Conservation (phyloP, 2,888 invertebrate species). For the Brachyopa scutellaris region DNA sequence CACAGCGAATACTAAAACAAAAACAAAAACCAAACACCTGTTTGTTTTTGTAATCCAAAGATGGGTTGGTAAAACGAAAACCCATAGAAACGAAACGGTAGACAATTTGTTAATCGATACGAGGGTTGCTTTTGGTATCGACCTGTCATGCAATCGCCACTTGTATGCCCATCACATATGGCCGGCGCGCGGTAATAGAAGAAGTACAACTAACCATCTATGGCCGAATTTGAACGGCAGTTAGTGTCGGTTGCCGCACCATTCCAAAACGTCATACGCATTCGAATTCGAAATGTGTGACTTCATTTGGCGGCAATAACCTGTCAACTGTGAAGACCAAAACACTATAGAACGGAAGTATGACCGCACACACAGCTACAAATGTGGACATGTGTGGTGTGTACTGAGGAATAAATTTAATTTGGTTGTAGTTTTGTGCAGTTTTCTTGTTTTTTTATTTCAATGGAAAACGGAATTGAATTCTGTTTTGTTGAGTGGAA, state of each 20-base stretch:
- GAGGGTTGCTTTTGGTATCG: conserved; percentile 57
- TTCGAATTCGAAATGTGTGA: conserved; percentile 60
- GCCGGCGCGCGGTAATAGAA: conserved; percentile 19
- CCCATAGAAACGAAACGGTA: neutral
- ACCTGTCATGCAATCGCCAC: conserved; percentile 54
- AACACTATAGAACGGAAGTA: conserved; percentile 76
- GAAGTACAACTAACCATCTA: conserved; percentile 20
- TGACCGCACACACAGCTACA: conserved; percentile 47
- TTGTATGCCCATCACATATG: conserved; percentile 18
- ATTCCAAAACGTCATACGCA: conserved; percentile 59
- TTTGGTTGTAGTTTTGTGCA: conserved; percentile 65
- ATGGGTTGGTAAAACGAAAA: neutral
- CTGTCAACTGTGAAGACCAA: conserved; percentile 76
- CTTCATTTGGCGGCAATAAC: conserved; percentile 73
- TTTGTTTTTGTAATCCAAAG: conserved; percentile 19
- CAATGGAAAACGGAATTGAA: conserved; percentile 28
- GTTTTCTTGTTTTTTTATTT: no score
- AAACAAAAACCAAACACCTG: conserved; percentile 43
- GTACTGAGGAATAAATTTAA: conserved; percentile 43
- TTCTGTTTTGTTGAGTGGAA: neutral
- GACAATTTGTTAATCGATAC: conserved; percentile 18
- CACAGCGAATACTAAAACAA: conserved; percentile 40
- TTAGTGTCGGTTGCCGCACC: conserved; percentile 10
- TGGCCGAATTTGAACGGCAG: conserved; percentile 45
- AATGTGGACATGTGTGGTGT: conserved; percentile 29